Base-by-base conservation (phyloP, 2,888 invertebrate genomes). In the Coecobrya sp. region DNA sequence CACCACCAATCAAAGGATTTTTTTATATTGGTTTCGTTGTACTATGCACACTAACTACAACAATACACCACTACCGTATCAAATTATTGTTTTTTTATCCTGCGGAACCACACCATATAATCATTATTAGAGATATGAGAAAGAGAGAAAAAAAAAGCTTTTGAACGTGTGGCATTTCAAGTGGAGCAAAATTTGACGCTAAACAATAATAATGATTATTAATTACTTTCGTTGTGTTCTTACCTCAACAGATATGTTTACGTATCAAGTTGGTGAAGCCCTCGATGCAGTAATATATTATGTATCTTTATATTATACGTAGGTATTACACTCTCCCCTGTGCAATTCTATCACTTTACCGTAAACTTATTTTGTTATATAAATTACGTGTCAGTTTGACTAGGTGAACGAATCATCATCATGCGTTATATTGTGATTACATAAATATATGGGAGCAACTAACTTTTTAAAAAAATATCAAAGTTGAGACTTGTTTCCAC, bases 161-260 rank as follows among this genome's bases (percentile, higher is more conserved):
- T 52, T 81, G 81, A 89, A 55, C 89, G 73, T 89, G 89, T 89
- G 89, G 82, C 82, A 65, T 89, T 84, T 89, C 62, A 89, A 89
- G 84, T 89, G 84, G 89, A 89, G 82, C 73, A 89, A 84, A 89
- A 73, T 89, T 84, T 84, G 84, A 89, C 84, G 84, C 84, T 68
- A 89, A 89, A 89, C 62, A 76, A 90, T 90, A 85, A 90, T 90
- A 73, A 76, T 90, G 85, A 90, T 90, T 90, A 79, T 88, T 88
- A 88, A 88, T 88, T 86, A 86, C 86, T 73, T 86, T 86, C 30
- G 30, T 81, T 81, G 36, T 81, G 81, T 59, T 81, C 81, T 81
- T 59, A 59, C 81, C 36, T 49, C 30, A 30, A 22, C 30, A 81
- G 55, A 81, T 79, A 79, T 52, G 52, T 25, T 36, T 79, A 79